phyloP scores from a whole-genome alignment of 2,888 invertebrate genomes.

The Caenorhabditis sp. region DNA sequence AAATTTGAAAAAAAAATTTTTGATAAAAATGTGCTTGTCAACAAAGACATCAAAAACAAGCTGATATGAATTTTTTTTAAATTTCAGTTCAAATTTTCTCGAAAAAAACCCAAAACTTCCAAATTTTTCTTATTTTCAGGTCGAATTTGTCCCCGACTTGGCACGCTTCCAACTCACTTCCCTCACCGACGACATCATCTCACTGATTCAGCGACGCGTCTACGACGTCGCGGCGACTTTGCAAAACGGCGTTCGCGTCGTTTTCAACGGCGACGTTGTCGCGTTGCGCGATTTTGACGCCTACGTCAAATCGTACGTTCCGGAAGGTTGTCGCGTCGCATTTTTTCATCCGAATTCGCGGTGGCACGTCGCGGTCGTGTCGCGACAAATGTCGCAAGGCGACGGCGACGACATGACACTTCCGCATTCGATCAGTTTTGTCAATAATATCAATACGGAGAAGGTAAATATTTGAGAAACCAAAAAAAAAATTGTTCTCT shows the following conservation, averaged over 20 bases:
- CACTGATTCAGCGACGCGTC: constrained; percentile 79
- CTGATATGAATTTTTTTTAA: too few species aligned
- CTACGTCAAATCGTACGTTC: constrained; percentile 88
- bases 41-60: too few species aligned
- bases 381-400: background rate
- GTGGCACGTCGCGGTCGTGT: constrained; percentile 86
- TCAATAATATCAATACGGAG: constrained; percentile 95
- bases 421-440: constrained; percentile 82
- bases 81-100: too few species aligned
- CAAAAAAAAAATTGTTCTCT: too few species aligned
- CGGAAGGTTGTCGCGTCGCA: constrained; percentile 72
- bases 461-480: constrained; percentile 76
- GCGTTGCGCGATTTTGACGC: constrained; percentile 86
- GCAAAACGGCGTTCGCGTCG: constrained; percentile 82
- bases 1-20: too few species aligned
- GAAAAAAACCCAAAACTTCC: too few species aligned
- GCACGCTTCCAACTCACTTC: constrained; percentile 90
- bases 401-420: background rate
- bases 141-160: constrained; percentile 94
- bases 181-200: constrained; percentile 80
- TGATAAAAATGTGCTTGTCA: too few species aligned
- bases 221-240: constrained; percentile 92
- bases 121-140: too few species aligned
- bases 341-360: constrained; percentile 76
- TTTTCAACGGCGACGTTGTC: constrained; percentile 80